A percentile compares a stretch with the other conserved stretches of the same genome.
phyloP scores from a whole-genome alignment of 1,140 invertebrate species.

The Rhynchophorus ferrugineus region DNA sequence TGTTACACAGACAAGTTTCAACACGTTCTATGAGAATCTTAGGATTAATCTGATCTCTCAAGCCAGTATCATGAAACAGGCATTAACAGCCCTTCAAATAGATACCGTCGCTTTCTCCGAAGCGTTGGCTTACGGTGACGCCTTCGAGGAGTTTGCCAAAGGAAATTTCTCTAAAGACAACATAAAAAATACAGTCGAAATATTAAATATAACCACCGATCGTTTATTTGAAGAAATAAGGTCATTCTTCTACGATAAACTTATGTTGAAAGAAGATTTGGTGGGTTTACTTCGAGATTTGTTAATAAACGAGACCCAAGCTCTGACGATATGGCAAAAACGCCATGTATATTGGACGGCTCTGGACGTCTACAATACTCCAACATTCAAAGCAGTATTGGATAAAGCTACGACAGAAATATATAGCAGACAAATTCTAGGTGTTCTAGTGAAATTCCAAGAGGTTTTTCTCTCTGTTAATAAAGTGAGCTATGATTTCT shows the following conservation, averaged over 20 bases:
- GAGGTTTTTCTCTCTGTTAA: slow-evolving; percentile 7
- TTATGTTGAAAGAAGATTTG: neutral
- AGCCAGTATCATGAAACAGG: neutral
- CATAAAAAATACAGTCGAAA: neutral
- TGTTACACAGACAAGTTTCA: slow-evolving; percentile 5
- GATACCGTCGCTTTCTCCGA: neutral
- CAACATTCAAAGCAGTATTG: slow-evolving; percentile 2
- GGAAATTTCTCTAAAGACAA: slow-evolving; percentile 6
- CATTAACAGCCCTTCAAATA: slow-evolving; percentile 1
- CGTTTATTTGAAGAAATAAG: slow-evolving; percentile 1
- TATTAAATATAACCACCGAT: slow-evolving; percentile 1
- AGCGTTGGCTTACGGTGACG: slow-evolving; percentile 2
- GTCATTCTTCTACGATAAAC: slow-evolving; percentile 2
- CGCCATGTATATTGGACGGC: neutral
- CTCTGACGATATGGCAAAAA: slow-evolving; percentile 13
- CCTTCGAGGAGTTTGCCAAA: slow-evolving; percentile 8
- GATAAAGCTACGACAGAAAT: neutral
- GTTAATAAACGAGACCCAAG: neutral
- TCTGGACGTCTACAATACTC: slow-evolving; percentile 5
- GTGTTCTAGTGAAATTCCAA: neutral
- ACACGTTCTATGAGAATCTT: slow-evolving; percentile 6
- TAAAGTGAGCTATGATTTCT: neutral
- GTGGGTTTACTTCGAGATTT: neutral
- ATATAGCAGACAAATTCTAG: slow-evolving; percentile 1
- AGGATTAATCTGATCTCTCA: neutral